Evolutionary conservation across 1,140 invertebrate genomes (phyloP).

Genomic region (Leptoteleia sp.): DNA sequence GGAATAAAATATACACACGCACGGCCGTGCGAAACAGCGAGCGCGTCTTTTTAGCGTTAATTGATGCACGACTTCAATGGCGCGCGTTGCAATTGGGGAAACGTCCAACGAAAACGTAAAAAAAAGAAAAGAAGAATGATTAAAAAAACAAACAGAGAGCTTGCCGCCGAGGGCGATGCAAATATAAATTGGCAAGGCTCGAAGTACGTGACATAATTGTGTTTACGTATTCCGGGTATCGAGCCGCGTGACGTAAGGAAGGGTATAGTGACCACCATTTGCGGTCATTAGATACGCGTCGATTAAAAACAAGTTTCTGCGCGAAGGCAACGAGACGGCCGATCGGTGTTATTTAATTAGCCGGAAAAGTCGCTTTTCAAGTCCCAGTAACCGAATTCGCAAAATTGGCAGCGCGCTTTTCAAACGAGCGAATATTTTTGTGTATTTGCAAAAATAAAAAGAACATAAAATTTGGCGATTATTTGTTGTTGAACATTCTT

Average conservation of each 20-base stretch:
- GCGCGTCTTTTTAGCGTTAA: too few species aligned
- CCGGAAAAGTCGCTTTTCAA: neutral
- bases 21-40: too few species aligned
- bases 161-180: slow-evolving; percentile 13
- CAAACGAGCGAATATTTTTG: too few species aligned
- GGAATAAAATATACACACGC: too few species aligned
- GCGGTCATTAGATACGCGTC: slow-evolving; percentile 23
- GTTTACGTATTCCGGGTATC: slow-evolving; percentile 50
- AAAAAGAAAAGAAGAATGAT: too few species aligned
- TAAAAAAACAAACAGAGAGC: slow-evolving; percentile 8
- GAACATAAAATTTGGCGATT: too few species aligned
- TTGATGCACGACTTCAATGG: too few species aligned
- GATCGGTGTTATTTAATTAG: slow-evolving; percentile 1
- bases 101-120: slow-evolving; percentile 20
- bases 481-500: too few species aligned
- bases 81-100: slow-evolving; percentile 5
- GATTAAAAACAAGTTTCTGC: neutral
- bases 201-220: slow-evolving; percentile 38
- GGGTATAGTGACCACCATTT: slow-evolving; percentile 49
- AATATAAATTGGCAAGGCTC: slow-evolving; percentile 50
- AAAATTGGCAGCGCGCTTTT: too few species aligned
- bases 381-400: too few species aligned
- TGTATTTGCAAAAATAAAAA: too few species aligned
- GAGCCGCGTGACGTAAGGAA: slow-evolving; percentile 39
- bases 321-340: neutral